Base-by-base conservation (phyloP, 2,113 vertebrate genomes). In the Oostethus manadensis region DNA sequence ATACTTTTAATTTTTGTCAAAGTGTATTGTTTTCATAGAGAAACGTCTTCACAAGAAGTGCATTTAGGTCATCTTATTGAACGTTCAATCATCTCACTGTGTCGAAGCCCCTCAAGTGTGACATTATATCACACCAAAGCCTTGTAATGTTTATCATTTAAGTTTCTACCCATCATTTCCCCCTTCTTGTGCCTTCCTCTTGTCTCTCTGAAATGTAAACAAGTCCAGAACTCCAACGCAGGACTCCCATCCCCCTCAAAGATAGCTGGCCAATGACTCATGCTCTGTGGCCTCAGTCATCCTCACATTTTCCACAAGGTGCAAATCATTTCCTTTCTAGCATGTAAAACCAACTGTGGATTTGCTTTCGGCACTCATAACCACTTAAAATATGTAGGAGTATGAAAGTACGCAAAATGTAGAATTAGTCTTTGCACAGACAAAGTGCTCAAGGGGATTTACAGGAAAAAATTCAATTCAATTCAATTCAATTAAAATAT, bases 191-290 rank as follows among this genome's bases (percentile, higher is more conserved):
- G 82, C 88, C 86, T 88, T 86, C 70, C 57, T 48, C 76, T 71
- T 55, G 63, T 84, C 71, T 77, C 77, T 83, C 85, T 89, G 83
- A 70, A 89, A 85, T 84, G 84, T 90, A 89, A 90, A 90, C 87
- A 88, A 82, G 79, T 83, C 73, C 80, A 26, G 69, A 76, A 55
- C 79, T 84, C 58, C 62, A 64, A 80, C 43, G 65, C 71, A 83
- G 75, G 73, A 70, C 86, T 81, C 81, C 85, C 84, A 82, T 66
- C 80, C 88, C 79, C 85, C 74, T 76, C 80, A 65, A 57, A 83
- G 88, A 89, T 89, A 82, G 69, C 85, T 85, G 69, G 75, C 79
- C 80, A 80, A 80, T 91, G 89, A 91, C 78, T 89, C 87, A 90
- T 74, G 70, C 82, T 74, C 70, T 51, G 68, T 66, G 68, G 73